Evolutionary conservation across 2,113 vertebrate genomes (phyloP).

Genomic region (Hyla sarda): DNA sequence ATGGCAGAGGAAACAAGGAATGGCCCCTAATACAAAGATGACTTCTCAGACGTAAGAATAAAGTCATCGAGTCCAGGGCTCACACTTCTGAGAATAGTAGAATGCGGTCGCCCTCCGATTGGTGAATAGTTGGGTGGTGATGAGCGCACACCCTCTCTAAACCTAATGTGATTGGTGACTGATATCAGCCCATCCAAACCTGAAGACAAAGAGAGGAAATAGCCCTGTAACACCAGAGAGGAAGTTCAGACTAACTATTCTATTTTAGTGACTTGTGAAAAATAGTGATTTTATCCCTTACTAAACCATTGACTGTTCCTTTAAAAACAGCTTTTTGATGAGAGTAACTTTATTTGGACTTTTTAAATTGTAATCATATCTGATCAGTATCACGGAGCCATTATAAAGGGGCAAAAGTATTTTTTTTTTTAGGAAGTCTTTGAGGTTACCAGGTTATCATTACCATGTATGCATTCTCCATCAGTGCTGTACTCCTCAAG

Average conservation of each 20-base stretch:
- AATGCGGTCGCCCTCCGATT: constrained; percentile 6
- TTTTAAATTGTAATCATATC: not conserved
- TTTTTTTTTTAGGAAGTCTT: no score
- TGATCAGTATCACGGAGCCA: not conserved
- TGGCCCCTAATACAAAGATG: not conserved
- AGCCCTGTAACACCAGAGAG: constrained; percentile 15
- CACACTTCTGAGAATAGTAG: constrained; percentile 4
- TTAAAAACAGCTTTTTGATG: constrained; percentile 8
- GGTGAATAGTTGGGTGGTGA: not conserved
- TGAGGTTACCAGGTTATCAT: not conserved
- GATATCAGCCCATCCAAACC: constrained; percentile 23
- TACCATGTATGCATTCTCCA: no score
- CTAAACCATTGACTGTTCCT: not conserved
- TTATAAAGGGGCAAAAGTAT: not conserved
- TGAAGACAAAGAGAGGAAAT: constrained; percentile 38
- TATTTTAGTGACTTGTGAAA: constrained; percentile 12
- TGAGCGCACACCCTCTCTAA: constrained; percentile 13
- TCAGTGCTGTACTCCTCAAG: no score
- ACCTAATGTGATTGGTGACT: constrained; percentile 6
- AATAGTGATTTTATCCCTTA: not conserved
- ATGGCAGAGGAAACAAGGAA: not conserved
- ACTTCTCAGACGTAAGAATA: not conserved
- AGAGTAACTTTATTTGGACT: not conserved
- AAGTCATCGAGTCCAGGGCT: constrained; percentile 9
- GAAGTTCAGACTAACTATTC: constrained; percentile 23